These are phyloP conservation scores for Epirrita christyi DNA, from an alignment of 2,888 invertebrate species.

Conservation along the genomic window DNA sequence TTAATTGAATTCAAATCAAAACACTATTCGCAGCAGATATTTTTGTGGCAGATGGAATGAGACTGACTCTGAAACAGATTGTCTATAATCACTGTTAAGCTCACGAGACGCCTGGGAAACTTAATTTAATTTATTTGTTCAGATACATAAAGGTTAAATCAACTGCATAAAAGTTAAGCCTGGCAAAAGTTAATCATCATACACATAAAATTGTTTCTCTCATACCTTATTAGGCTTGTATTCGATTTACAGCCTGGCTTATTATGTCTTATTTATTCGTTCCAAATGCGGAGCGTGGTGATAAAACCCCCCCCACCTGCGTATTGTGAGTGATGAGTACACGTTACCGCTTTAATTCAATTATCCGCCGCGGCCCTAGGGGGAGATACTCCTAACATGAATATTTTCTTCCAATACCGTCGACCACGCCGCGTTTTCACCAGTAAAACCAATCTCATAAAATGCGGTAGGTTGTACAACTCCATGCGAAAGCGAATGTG, in stretches of 20 bases:
- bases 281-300: conserved; percentile 36
- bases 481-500: conserved; percentile 28
- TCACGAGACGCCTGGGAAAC: no score
- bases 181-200: conserved; percentile 19
- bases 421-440: conserved; percentile 47
- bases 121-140: background rate
- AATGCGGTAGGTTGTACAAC: conserved; percentile 37
- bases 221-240: conserved; percentile 24
- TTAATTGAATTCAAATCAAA: no score
- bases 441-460: conserved; percentile 49
- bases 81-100: background rate
- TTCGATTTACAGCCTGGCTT: conserved; percentile 32
- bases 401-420: conserved; percentile 46
- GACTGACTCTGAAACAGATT: no score
- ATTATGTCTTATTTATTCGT: conserved; percentile 44
- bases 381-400: conserved; percentile 42
- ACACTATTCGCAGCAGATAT: no score
- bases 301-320: conserved; percentile 52
- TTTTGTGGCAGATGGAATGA: no score
- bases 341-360: conserved; percentile 62
- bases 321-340: conserved; percentile 62
- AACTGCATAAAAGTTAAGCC: conserved; percentile 6
- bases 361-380: conserved; percentile 49
- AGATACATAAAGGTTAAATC: background rate
- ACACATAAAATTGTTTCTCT: conserved; percentile 9